phyloP scores from a whole-genome alignment of 2,113 vertebrate species.

The Balaeniceps rex region DNA sequence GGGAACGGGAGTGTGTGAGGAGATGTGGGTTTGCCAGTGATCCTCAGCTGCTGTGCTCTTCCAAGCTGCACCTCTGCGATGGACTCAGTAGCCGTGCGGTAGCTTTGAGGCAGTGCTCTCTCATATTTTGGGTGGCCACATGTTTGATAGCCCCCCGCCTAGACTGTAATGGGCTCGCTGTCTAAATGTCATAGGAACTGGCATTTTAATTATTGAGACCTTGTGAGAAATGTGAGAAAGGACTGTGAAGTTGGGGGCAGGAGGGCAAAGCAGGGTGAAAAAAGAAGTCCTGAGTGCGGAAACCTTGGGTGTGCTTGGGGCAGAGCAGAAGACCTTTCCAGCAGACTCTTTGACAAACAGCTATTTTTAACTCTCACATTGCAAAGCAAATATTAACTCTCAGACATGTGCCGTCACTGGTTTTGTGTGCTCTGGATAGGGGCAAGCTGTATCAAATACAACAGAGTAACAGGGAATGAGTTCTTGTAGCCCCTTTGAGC shows the following conservation, averaged over 20 bases:
- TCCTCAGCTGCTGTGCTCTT: not conserved
- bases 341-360: not conserved
- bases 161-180: not conserved
- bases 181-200: not conserved
- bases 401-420: not conserved
- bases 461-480: not conserved
- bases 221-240: not conserved
- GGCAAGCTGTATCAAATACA: not conserved
- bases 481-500: not conserved
- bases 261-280: not conserved
- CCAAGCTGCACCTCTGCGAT: not conserved
- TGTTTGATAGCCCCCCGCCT: not conserved
- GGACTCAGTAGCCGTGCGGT: no score
- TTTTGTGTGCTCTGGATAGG: constrained; percentile 30
- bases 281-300: not conserved
- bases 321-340: not conserved
- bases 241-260: not conserved
- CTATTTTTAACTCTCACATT: constrained; percentile 58
- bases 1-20: not conserved
- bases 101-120: not conserved
- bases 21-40: not conserved
- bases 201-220: not conserved
- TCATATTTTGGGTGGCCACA: not conserved
- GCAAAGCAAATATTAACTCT: constrained; percentile 63
- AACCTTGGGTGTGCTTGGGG: not conserved